Evolutionary conservation across 2,888 invertebrate species (phyloP), one percentile per base, ranked within the genome.

Genomic region (Leptopilina drosophilae): DNA sequence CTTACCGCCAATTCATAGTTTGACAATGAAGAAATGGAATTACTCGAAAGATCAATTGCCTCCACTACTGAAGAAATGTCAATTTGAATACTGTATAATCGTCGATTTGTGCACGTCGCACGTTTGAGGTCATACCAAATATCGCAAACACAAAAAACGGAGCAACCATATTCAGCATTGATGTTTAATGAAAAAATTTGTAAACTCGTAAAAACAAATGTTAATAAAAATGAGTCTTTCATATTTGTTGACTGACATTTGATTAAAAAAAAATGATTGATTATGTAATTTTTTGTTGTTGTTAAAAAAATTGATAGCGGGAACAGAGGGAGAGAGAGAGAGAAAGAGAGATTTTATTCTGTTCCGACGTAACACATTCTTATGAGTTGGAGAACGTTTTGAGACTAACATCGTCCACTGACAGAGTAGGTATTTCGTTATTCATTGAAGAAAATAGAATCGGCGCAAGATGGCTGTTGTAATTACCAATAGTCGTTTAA

Each of bases 1-100:
- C 88, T 88, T 85, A 90, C 91, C 84, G 86, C 84, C 8, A 92
- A 81, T 67, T 90, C 89, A 56, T 85, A 83, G 76, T 87, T 86
- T 40, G 77, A 82, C 53, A 92, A 80, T 26, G 83, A 69, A 26
- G 87, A 83, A 79, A 92, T 87, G n/a, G 89, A 87, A 81, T 92
- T 92, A 81, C 90, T 88, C 77, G 88, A 91, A 33, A 92, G 82
- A 83, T 92, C 91, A 79, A 92, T 84, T 4, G 88, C 91, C 80
- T 90, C 88, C 5, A 90, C 87, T 14, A 80, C 80, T 76, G 81
- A 82, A 46, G 89, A 80, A 15, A 87, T 87, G 79, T 88, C 89
- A 64, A 88, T 87, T 80, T 89, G 83, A 49, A 91, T 84, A 84
- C 88, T 89, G 83, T 88, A 89, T 66, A 91, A 87, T 80, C 86